These are phyloP conservation scores for Xenops minutus DNA, from an alignment of 2,797 vertebrate species.

Conservation along the genomic window DNA sequence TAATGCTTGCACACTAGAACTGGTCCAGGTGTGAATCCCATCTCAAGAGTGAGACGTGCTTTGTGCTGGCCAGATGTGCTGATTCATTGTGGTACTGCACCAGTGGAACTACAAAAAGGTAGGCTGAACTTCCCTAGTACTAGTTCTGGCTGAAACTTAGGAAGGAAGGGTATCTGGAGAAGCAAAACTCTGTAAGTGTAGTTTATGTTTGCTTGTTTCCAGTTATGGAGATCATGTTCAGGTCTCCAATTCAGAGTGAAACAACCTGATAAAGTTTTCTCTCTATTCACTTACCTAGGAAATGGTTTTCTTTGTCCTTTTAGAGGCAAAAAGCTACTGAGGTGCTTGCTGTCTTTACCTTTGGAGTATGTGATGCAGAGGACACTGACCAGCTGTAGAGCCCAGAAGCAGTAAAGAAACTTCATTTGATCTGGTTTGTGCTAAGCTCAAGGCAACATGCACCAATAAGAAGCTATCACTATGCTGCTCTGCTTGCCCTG, in stretches of 20 bases:
- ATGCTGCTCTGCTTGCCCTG: background rate
- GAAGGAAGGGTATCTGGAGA: background rate
- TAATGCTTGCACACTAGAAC: fast-evolving
- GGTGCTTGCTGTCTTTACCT: background rate
- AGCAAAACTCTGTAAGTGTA: background rate
- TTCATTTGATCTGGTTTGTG: background rate
- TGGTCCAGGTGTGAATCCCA: background rate
- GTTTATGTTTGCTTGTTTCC: background rate
- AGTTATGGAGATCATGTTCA: background rate
- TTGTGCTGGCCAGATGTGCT: background rate
- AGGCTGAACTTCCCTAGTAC: background rate
- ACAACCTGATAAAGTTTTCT: background rate
- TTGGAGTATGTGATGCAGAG: background rate
- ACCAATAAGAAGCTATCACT: background rate
- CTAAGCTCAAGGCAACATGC: background rate
- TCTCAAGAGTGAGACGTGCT: background rate
- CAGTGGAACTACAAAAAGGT: fast-evolving
- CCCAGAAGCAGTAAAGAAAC: background rate
- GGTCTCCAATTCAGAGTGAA: background rate
- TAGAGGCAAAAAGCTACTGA: background rate
- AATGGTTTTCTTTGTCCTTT: background rate
- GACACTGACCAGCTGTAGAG: fast-evolving
- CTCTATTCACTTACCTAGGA: background rate
- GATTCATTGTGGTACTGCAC: background rate
- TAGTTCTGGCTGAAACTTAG: background rate